A percentile compares a stretch with the other conserved stretches of the same genome.
Evolutionary conservation across 2,113 vertebrate genomes (phyloP).

Genomic region (Pedetes capensis): DNA sequence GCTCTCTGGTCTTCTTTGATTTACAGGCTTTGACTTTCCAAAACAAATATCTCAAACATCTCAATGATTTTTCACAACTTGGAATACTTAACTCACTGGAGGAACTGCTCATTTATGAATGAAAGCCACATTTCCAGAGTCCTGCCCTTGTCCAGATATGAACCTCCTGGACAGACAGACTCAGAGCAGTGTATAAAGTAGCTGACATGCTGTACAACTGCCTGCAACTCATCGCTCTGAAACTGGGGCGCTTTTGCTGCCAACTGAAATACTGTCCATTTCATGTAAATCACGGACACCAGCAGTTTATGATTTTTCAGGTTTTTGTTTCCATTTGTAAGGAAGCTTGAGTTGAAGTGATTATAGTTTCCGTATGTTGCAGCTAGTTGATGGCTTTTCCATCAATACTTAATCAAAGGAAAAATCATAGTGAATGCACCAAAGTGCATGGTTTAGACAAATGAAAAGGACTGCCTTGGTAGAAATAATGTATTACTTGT

Average conservation of each 20-base stretch:
- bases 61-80: background rate
- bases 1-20: background rate
- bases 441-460: background rate
- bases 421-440: background rate
- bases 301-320: background rate
- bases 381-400: background rate
- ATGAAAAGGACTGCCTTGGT: background rate
- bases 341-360: background rate
- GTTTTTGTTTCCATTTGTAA: conserved; percentile 6
- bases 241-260: background rate
- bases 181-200: background rate
- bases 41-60: background rate
- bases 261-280: background rate
- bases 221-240: background rate
- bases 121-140: background rate
- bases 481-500: background rate
- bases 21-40: background rate
- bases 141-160: background rate
- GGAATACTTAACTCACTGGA: background rate
- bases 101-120: conserved; percentile 12
- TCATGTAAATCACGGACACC: background rate
- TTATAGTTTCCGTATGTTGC: background rate
- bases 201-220: background rate
- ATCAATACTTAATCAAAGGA: conserved; percentile 41
- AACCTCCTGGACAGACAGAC: background rate